Evolutionary conservation across 2,797 vertebrate genomes (phyloP), one percentile per base, ranked within the genome.

Genomic region (Knipowitschia caucasica): DNA sequence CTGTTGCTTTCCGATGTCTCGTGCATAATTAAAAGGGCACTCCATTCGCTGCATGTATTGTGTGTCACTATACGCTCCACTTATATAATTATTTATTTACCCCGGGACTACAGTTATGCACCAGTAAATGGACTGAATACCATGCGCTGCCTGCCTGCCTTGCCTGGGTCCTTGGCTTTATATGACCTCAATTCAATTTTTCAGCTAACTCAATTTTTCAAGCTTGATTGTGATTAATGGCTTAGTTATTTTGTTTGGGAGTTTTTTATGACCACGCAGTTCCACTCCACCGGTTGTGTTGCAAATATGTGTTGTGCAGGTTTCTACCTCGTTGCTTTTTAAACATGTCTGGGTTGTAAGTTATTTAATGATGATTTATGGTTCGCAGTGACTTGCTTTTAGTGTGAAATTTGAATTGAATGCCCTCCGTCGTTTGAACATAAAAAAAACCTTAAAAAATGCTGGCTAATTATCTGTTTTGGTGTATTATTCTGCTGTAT

Each of bases 11-110:
- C 69, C 68, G 84, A 88, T 86, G 86, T 89, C 89, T 90, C 87
- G 85, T 91, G 81, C 88, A 92, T 92, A 90, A 91, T 92, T 91
- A 88, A 91, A 84, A 82, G 82, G 75, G 67, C 84, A 88, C 87
- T 90, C 88, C 83, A 84, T 84, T 85, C 82, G 77, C 78, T 78
- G 75, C 82, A 75, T 86, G 83, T 85, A 89, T 90, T 89, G 89
- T 89, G 78, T 89, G 88, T 88, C 82, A 72, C 75, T 77, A n/a
- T n/a, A 71, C 76, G 68, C 81, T 76, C 61, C 50, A 75, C 74
- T 87, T 86, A 84, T 75, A 80, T 84, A 81, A 79, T 89, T 87
- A 87, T 90, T 85, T 88, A 87, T 88, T 89, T 85, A 78, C 75
- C 64, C 71, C 59, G 26, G 40, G 40, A 12, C 66, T 50, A 67